Conservation (phyloP, 2,888 invertebrate genomes). For the Molorchus minor region DNA sequence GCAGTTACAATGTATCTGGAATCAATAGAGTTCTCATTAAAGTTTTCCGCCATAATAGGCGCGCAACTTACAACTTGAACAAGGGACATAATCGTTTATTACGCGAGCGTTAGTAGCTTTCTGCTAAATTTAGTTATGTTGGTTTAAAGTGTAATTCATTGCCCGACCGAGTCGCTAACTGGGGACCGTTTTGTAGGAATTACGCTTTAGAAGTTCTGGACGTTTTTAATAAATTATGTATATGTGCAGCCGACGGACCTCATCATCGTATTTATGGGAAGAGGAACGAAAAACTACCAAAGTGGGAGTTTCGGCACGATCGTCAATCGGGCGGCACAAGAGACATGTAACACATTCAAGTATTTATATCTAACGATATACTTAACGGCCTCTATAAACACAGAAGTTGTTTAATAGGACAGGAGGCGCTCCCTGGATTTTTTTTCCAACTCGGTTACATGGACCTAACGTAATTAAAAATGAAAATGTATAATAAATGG, state of each 20-base stretch:
- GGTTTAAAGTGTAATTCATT: slow-evolving; percentile 40
- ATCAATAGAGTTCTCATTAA: slow-evolving; percentile 39
- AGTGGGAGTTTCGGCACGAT: too few species aligned
- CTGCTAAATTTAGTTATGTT: slow-evolving; percentile 42
- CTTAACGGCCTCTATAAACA: too few species aligned
- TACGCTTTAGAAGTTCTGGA: slow-evolving; percentile 30
- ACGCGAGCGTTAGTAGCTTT: slow-evolving; percentile 34
- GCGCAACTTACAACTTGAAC: slow-evolving; percentile 40
- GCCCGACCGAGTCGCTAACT: slow-evolving; percentile 36
- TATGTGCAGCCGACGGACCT: slow-evolving; percentile 26
- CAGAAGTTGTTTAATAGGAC: too few species aligned
- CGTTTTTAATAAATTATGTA: slow-evolving; percentile 34
- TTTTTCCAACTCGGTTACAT: too few species aligned
- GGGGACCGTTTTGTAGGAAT: slow-evolving; percentile 33
- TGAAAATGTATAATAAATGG: too few species aligned
- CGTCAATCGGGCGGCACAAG: too few species aligned
- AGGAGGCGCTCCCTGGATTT: too few species aligned
- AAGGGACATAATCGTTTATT: slow-evolving; percentile 44
- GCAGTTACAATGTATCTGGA: slow-evolving; percentile 25
- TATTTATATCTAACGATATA: too few species aligned
- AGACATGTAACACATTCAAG: too few species aligned
- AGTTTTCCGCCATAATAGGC: slow-evolving; percentile 33
- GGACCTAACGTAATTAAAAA: too few species aligned
- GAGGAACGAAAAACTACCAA: too few species aligned
- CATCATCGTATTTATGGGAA: slow-evolving; percentile 27